Conservation (phyloP, 2,113 vertebrate genomes). For the Phrynosoma platyrhinos region DNA sequence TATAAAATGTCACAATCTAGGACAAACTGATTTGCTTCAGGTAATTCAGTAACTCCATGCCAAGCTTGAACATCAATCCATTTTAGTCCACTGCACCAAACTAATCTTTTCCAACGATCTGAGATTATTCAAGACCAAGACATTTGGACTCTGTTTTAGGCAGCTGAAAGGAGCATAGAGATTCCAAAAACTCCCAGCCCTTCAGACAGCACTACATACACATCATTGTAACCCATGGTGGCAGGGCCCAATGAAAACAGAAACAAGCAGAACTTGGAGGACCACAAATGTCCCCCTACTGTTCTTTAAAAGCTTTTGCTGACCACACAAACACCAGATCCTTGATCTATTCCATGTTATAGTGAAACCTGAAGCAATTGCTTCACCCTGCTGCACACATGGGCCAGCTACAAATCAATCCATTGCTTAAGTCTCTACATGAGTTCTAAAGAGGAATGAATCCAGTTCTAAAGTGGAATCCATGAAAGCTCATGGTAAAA, state of each 20-base stretch:
- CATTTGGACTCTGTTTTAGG: not conserved
- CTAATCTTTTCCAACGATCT: not conserved
- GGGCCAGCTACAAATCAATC: not conserved
- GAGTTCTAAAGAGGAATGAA: too few species aligned
- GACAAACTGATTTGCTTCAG: not conserved
- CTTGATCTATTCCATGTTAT: not conserved
- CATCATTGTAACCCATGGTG: too few species aligned
- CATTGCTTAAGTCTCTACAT: not conserved
- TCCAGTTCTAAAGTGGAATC: too few species aligned
- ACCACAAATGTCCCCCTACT: too few species aligned
- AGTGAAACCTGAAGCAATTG: not conserved
- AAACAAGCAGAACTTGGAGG: too few species aligned
- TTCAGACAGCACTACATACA: too few species aligned
- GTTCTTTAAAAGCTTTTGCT: too few species aligned
- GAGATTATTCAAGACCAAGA: not conserved
- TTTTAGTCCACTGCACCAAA: not conserved
- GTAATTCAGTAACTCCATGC: not conserved
- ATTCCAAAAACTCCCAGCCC: too few species aligned
- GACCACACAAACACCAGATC: not conserved
- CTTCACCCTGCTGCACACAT: not conserved
- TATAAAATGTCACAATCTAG: not conserved
- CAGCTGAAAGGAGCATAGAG: not conserved
- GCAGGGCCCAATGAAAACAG: too few species aligned
- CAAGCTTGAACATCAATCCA: not conserved
- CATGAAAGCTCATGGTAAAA: too few species aligned